Conservation (phyloP, 2,888 invertebrate genomes). For the Ophioninae sp. region DNA sequence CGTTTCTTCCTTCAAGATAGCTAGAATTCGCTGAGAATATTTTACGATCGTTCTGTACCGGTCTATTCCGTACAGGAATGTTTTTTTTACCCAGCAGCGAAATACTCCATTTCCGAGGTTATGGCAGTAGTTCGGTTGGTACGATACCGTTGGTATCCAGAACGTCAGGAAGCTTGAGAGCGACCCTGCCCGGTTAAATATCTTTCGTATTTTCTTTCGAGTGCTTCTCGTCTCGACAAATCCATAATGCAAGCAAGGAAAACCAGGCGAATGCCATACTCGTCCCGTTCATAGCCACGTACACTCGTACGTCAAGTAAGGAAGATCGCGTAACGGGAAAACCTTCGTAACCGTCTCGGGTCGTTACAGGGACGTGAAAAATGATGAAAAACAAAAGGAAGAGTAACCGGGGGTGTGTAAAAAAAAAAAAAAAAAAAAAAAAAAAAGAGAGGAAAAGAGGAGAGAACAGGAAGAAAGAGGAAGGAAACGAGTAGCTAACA, state of each 20-base stretch:
- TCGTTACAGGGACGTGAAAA: conserved; percentile 63
- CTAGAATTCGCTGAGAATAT: conserved; percentile 1
- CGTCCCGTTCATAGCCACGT: conserved; percentile 66
- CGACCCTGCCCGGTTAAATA: conserved; percentile 51
- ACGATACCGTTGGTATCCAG: conserved; percentile 44
- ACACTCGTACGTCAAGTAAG: conserved; percentile 3
- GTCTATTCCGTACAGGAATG: background rate
- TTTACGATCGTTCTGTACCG: background rate
- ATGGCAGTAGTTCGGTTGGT: conserved; percentile 20
- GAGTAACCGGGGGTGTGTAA: conserved; percentile 38
- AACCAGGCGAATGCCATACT: conserved; percentile 68
- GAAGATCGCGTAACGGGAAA: conserved; percentile 53
- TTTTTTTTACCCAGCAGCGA: conserved; percentile 14
- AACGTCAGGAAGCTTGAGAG: conserved; percentile 22
- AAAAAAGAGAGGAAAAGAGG: conserved; percentile 49
- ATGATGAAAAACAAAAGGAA: conserved; percentile 31
- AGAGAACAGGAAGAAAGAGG: too few species aligned
- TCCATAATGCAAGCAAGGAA: conserved; percentile 72
- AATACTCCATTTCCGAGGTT: conserved; percentile 28
- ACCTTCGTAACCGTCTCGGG: conserved; percentile 25
- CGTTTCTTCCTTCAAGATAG: background rate
- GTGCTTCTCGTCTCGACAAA: conserved; percentile 62
- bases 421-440: too few species aligned
- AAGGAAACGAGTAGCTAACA: conserved; percentile 34
- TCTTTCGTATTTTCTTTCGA: conserved; percentile 49